Base-by-base conservation (phyloP, 2,888 invertebrate genomes). In the Endotricha flammealis region DNA sequence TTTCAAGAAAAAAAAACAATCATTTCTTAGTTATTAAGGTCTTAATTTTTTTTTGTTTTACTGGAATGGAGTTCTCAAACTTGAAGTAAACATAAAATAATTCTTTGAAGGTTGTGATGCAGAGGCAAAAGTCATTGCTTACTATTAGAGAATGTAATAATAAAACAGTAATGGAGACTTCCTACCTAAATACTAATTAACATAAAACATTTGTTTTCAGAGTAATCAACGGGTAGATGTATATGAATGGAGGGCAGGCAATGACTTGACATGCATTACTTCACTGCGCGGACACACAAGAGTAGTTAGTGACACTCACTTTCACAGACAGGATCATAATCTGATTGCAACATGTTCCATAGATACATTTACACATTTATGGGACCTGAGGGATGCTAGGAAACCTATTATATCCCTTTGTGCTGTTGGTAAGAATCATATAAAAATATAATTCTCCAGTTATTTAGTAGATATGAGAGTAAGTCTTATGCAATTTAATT, bases 291-390 rank as follows among this genome's bases (percentile, higher is more conserved):
- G 93, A 0, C 96, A 96, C 60, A 95, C 95, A 0, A 86, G 96
- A 44, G 93, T 94, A 10, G 93, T 96, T 14, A 95, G 95, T 39
- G 97, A 97, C 64, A 90, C 98, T 36, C 96, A 97, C 76, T 98
- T 98, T 94, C 96, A 97, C 62, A 67, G 87, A 48, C 87, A 87
- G 50, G 87, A 87, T 44, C 85, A 87, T 41, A 87, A 87, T 39
- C 57, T 87, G 7, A 81, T 87, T 48, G 87, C 97, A 5, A 96
- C 97, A 28, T 97, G 96, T 64, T 97, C 97, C 3, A 95, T 96
- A 35, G 98, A 98, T 67, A 95, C 96, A 24, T 97, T 93, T 61
- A 96, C 97, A 22, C 94, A 97, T 68, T 89, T 98, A 38, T 98
- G 98, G 98, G 98, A 98, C 67, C 88, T 96, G 32, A 82, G 97